phyloP scores from a whole-genome alignment of 2,113 vertebrate species.

The Galbula dea region DNA sequence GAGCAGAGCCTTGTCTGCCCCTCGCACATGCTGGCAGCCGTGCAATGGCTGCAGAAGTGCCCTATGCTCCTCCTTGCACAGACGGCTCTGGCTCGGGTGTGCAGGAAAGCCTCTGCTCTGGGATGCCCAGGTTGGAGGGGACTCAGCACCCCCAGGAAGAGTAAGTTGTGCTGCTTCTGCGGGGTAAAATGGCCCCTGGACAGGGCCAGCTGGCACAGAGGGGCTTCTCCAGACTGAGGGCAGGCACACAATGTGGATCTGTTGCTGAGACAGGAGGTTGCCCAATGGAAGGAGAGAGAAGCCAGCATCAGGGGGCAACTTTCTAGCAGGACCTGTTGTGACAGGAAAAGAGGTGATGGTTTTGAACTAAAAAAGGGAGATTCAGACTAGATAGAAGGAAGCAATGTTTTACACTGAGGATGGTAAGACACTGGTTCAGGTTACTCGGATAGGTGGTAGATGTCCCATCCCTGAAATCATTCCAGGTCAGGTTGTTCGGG shows the following conservation, averaged over 20 bases:
- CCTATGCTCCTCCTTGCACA: background rate
- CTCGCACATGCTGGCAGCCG: rapidly evolving
- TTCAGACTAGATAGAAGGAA: background rate
- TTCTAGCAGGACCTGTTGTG: background rate
- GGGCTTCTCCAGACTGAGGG: background rate
- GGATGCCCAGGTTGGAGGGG: too few species aligned
- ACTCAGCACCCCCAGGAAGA: background rate
- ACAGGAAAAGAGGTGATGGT: background rate
- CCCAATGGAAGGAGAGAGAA: background rate
- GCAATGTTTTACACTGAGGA: background rate
- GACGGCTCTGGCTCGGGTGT: rapidly evolving
- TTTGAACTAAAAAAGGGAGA: background rate
- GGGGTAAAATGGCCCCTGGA: rapidly evolving
- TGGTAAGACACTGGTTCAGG: background rate
- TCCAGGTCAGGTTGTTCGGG: background rate
- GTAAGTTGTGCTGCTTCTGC: rapidly evolving
- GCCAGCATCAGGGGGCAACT: background rate
- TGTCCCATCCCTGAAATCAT: background rate
- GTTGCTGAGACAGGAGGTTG: background rate
- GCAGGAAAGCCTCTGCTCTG: background rate
- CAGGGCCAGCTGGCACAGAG: rapidly evolving
- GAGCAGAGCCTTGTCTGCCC: too few species aligned
- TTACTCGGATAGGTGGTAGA: background rate
- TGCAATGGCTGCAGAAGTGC: background rate
- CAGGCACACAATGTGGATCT: rapidly evolving